Conservation (phyloP, 1,140 invertebrate species). For the Panulirus ornatus region DNA sequence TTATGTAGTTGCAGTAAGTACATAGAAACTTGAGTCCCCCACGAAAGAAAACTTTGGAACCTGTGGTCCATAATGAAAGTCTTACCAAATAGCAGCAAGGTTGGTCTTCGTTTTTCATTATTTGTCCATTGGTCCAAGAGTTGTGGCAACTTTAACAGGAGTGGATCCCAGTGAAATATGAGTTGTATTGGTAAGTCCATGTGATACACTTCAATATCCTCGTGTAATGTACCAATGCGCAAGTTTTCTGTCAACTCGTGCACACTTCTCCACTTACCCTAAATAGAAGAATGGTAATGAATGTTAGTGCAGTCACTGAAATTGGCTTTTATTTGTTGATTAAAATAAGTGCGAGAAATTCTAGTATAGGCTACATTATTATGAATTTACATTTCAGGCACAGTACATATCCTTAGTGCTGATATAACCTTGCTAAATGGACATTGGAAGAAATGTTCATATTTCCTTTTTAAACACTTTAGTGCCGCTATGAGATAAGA, state of each 20-base stretch:
- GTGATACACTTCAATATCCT: conserved; percentile 57
- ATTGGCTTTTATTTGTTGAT: neutral
- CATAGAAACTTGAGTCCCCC: no score
- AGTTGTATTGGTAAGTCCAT: conserved; percentile 24
- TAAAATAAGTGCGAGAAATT: no score
- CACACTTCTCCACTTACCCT: conserved; percentile 59
- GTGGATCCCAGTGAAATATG: conserved; percentile 54
- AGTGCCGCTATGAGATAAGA: no score
- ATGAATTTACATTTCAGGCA: no score
- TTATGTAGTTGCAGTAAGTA: no score
- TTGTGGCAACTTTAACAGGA: conserved; percentile 22
- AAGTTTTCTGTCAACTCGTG: conserved; percentile 50
- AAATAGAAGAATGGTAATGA: neutral
- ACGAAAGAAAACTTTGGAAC: no score
- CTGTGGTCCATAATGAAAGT: no score
- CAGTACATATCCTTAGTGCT: no score
- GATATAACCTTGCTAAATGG: no score
- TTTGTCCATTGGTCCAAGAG: conserved; percentile 33
- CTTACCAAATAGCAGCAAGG: conserved; percentile 39
- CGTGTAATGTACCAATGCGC: conserved; percentile 50
- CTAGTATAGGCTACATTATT: neutral
- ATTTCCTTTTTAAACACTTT: no score
- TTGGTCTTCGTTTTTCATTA: neutral
- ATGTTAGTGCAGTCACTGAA: neutral
- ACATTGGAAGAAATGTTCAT: no score